Percentiles rank a stretch among this genome's conserved stretches.
Evolutionary conservation across 2,888 invertebrate species (phyloP).

Genomic region (Protophormia terraenovae): DNA sequence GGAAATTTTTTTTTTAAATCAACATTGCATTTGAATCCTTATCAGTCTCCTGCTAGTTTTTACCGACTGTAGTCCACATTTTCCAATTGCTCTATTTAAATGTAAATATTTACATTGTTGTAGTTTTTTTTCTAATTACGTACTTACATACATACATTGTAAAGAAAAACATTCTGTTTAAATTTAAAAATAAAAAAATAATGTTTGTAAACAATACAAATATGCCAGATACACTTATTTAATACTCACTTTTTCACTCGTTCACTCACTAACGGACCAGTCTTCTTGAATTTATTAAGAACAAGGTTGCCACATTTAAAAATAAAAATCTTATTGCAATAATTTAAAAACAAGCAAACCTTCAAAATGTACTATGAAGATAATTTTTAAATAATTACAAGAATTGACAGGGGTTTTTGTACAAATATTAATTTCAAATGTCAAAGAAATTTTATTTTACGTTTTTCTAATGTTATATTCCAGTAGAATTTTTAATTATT

Average conservation of each 20-base stretch:
- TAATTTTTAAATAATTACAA: neutral
- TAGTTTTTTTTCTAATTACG: neutral
- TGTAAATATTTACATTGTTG: constrained; percentile 4
- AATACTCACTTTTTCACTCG: no score
- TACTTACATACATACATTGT: no score
- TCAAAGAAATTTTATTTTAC: neutral
- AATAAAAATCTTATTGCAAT: neutral
- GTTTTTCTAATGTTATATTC: neutral
- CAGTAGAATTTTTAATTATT: neutral
- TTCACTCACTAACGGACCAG: neutral
- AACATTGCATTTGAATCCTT: neutral
- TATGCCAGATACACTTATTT: neutral
- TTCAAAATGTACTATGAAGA: no score
- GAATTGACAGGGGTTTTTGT: neutral
- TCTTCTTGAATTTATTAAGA: constrained; percentile 4
- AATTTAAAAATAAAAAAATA: neutral
- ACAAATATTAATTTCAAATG: neutral
- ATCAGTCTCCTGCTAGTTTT: neutral
- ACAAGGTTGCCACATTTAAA: constrained; percentile 47
- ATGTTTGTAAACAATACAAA: constrained; percentile 3
- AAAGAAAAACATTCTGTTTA: neutral
- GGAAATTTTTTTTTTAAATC: no score
- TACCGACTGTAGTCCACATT: constrained; percentile 1
- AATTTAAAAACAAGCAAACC: neutral
- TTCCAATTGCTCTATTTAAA: neutral